Base-by-base conservation (phyloP, 2,113 vertebrate species). In the Penelope pileata region DNA sequence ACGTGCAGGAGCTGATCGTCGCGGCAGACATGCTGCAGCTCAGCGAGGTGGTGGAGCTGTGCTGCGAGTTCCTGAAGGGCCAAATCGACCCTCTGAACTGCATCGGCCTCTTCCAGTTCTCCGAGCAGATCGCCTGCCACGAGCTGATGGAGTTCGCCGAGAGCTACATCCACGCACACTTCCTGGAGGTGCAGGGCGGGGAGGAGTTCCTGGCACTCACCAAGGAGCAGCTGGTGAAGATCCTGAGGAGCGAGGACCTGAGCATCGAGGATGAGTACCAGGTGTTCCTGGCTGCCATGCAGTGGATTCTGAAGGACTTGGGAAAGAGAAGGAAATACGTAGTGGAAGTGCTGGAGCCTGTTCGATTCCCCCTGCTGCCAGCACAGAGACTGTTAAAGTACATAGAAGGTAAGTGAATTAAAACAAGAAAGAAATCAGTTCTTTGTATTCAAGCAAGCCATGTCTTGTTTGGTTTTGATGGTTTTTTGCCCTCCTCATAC, bases 21-120 rank as follows among this genome's bases (percentile, higher is more conserved):
- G 99, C 99, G 10, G 99, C 99, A 3, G 99, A 99, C 97, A 99
- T 99, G 99, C 98, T 99, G 90, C 99, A 99, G 97, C 98, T 99
- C 73, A 98, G 94, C 29, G 99, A 99, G 97, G 98, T 99, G 92
- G 99, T 99, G 94, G 97, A 98, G 64, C 98, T 99, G 85, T 99
- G 99, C 76, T 99, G 99, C 80, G 99, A 99, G 90, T 99, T 99
- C 97, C 98, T 99, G 48, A 99, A 99, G 88, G 98, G 98, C 45
- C 99, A 99, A 94, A 98, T 99, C 95, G 99, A 99, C 87, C 98
- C 99, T 1, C 96, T 97, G 85, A 99, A 99, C 97, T 99, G 99
- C 95, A 98, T 99, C 83, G 99, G 99, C 87, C 98, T 99, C 95
- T 99, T 98, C 96, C 99, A 99, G 97, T 99, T 99, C 96, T 98